Base-by-base conservation (phyloP, 2,888 invertebrate genomes). In the Portevinia maculata region DNA sequence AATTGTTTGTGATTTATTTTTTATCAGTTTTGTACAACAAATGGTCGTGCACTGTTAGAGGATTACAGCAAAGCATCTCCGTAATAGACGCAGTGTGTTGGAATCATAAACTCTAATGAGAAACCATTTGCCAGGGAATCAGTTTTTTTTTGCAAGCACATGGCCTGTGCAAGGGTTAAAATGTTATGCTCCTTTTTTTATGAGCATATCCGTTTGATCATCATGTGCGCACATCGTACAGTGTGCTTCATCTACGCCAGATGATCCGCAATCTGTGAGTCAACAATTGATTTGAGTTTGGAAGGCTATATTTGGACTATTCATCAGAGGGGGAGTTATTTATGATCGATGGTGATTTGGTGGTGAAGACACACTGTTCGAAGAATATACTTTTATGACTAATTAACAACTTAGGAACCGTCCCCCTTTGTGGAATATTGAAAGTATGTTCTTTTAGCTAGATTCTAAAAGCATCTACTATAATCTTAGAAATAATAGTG, bases 41-140 rank as follows among this genome's bases (percentile, higher is more conserved):
- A 41, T 62, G 48, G 62, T 13, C 34, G 34, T 48, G 62, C 8
- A 15, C 1, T 48, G 7, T 1, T 34, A 34, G n/a, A 34, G 11
- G 34, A 37, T 4, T 13, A 4, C 1, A 37, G 13, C 1, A 37
- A 3, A 21, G 3, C 28, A 9, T 11, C 15, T 46, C 21, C 19
- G 1, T 15, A 24, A 62, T 62, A 24, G 48, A 15, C 34, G 0
- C 19, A 21, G 30, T n/a, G n/a, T 48, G 24, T 39, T 55, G 55
- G 13, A 41, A 55, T 55, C 53, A 34, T 55, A 48, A 64, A 57
- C 64, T 15, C 70, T 78, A 78, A 78, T 71, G 71, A 78, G 76
- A 50, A 71, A 17, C 64, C 62, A 64, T 70, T 64, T 57, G 32
- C 30, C 5, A 60, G 62, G 24, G 21, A 41, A 17, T 70, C 37